Conservation (phyloP, 2,888 invertebrate genomes). For the Hecatera dysodea region DNA sequence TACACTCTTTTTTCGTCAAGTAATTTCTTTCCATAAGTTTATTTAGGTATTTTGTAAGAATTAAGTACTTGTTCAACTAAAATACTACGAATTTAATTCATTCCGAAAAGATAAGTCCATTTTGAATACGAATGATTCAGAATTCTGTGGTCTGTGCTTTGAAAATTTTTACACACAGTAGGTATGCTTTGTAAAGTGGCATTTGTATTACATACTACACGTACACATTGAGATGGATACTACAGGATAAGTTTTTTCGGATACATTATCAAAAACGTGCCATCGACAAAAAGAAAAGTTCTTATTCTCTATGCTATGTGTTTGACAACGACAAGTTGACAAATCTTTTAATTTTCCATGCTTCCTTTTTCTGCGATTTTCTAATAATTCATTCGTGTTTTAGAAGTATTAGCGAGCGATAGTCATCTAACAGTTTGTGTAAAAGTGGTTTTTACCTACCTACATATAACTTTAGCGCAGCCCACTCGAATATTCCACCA, state of each 20-base stretch:
- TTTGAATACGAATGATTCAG: too few relatives aligned
- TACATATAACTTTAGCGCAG: slow-evolving; percentile 41
- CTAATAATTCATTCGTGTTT: slow-evolving; percentile 69
- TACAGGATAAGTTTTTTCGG: slow-evolving; percentile 29
- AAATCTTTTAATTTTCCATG: slow-evolving; percentile 67
- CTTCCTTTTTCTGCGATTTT: slow-evolving; percentile 65
- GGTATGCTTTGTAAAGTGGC: too few relatives aligned
- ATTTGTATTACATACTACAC: too few relatives aligned
- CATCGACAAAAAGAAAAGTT: slow-evolving; percentile 54
- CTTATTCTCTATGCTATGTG: slow-evolving; percentile 54
- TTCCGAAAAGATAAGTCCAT: too few relatives aligned
- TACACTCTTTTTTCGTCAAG: too few relatives aligned
- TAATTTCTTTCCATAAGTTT: too few relatives aligned
- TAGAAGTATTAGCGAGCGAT: slow-evolving; percentile 57
- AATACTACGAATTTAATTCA: too few relatives aligned
- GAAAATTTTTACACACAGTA: too few relatives aligned
- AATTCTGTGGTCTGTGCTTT: too few relatives aligned
- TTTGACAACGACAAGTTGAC: slow-evolving; percentile 68
- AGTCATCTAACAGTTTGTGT: slow-evolving; percentile 38
- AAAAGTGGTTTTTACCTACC: slow-evolving; percentile 60
- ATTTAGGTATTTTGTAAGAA: too few relatives aligned
- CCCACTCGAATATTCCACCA: slow-evolving; percentile 67
- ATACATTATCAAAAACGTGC: slow-evolving; percentile 29
- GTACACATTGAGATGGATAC: too few relatives aligned
- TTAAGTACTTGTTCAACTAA: too few relatives aligned